phyloP scores from a whole-genome alignment of 2,888 invertebrate genomes.

The Danaus chrysippus region DNA sequence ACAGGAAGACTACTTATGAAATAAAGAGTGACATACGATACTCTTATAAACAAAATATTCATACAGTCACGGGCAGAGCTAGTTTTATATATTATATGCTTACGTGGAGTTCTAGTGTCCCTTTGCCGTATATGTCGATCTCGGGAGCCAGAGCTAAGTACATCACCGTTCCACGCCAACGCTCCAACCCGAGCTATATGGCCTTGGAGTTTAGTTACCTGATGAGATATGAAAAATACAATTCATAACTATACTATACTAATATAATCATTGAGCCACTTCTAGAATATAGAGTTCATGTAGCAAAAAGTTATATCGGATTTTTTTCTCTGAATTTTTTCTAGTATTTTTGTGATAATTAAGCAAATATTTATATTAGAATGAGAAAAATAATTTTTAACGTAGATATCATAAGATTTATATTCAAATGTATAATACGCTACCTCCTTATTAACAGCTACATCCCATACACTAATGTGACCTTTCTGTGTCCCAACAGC shows the following conservation, averaged over 20 bases:
- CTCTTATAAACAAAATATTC: too few species aligned
- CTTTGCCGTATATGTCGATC: constrained; percentile 96
- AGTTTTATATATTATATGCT: constrained; percentile 39
- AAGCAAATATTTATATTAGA: too few species aligned
- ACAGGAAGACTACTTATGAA: too few species aligned
- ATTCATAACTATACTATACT: not conserved
- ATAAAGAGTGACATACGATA: too few species aligned
- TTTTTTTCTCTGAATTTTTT: too few species aligned
- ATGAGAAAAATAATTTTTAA: too few species aligned
- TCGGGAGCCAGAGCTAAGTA: constrained; percentile 95
- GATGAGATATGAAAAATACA: constrained; percentile 31
- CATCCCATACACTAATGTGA: constrained; percentile 99
- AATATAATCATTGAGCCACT: too few species aligned
- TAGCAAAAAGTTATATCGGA: too few species aligned
- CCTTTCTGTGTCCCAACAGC: constrained; percentile 99
- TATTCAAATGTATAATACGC: constrained; percentile 23
- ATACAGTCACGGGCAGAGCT: too few species aligned
- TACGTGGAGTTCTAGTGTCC: constrained; percentile 92
- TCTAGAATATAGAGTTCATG: too few species aligned
- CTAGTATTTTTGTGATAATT: too few species aligned
- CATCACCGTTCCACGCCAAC: constrained; percentile 98
- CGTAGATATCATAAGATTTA: not conserved
- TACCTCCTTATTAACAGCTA: constrained; percentile 92
- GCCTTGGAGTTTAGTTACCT: constrained; percentile 93
- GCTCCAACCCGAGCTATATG: constrained; percentile 96